Base-by-base conservation (phyloP, 2,888 invertebrate species). In the Heliconius cydno region DNA sequence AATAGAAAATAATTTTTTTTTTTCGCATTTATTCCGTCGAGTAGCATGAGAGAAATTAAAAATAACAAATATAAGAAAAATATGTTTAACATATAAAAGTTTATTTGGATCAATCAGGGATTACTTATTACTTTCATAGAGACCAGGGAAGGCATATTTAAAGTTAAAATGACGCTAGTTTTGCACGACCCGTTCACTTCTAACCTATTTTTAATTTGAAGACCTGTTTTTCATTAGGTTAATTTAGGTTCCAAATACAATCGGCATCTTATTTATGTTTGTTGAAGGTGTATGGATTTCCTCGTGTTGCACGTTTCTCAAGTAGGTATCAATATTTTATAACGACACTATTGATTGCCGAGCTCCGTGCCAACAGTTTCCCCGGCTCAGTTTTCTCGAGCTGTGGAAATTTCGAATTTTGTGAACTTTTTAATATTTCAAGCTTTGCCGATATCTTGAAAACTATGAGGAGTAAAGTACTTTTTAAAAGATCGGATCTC, bases 381-480 rank as follows among this genome's bases (percentile, higher is more conserved):
- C 65, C 65, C 46, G 41, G 46, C 74, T 65, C n/a, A n/a, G n/a
- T n/a, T n/a, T n/a, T n/a, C 41, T 65, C 74, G n/a, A 38, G 63
- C 63, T 65, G 25, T 41, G 22, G 65, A 71, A 79, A 82, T 82
- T 80, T 80, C 66, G 60, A 82, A 80, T 74, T 76, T 78, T 66
- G 57, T 74, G 78, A 80, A 80, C 74, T 82, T 78, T 28, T 82
- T 80, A 82, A 82, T 82, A 82, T 80, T 80, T 82, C 80, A 80
- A 80, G 76, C 76, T 77, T 79, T 75, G 70, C 78, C 76, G 76
- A 71, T 63, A 65, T 81, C 80, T 82, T 70, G 76, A 77, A 74
- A 68, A 79, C 73, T 81, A 66, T 65, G 41, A 60, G n/a, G 22
- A 28, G 19, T 66, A n/a, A 46, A 75, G 74, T 63, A 66, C 70